Percentiles rank a stretch among this genome's conserved stretches.
Evolutionary conservation across 2,113 vertebrate species (phyloP).

Genomic region (Tamias sibiricus): DNA sequence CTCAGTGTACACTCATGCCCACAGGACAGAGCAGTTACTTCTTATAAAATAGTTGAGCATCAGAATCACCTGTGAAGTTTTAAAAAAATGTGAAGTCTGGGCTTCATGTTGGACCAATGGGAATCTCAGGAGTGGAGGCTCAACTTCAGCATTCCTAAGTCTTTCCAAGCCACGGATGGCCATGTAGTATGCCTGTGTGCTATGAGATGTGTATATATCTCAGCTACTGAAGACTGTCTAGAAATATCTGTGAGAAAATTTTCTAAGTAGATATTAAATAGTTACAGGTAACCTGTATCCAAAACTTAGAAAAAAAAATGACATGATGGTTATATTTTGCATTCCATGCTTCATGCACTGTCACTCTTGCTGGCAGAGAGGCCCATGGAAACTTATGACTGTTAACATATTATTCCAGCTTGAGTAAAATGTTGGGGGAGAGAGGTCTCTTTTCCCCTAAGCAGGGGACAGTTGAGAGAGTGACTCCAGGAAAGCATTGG

Average conservation of each 20-base stretch:
- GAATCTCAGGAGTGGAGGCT: not conserved
- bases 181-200: not conserved
- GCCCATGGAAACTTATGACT: not conserved
- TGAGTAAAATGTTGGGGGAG: constrained; percentile 51
- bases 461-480: not conserved
- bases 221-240: not conserved
- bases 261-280: constrained; percentile 1
- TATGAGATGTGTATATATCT: not conserved
- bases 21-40: not conserved
- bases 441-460: constrained; percentile 14
- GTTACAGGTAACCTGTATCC: not conserved
- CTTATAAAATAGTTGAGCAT: not conserved
- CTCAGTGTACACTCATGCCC: not conserved
- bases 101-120: not conserved
- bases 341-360: not conserved
- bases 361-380: not conserved
- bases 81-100: not conserved
- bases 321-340: not conserved
- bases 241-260: not conserved
- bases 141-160: not conserved
- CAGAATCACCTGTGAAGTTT: not conserved
- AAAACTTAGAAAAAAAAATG: not conserved
- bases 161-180: not conserved
- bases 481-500: constrained; percentile 67
- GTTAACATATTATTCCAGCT: constrained; percentile 74